Conservation (phyloP, 2,888 invertebrate species). For the Apamea epomidion region DNA sequence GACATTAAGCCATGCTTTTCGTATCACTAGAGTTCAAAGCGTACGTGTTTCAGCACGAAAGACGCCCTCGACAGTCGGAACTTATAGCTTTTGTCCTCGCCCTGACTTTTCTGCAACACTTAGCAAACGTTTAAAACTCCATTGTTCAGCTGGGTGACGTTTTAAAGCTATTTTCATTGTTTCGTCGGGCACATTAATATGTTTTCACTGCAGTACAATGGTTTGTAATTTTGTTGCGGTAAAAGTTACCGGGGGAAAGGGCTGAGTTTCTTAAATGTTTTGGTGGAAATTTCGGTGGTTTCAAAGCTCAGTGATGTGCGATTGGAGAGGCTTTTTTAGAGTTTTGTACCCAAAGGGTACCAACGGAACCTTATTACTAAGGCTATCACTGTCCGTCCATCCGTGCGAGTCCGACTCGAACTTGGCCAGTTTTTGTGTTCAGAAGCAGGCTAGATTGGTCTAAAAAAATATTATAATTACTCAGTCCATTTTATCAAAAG, state of each 20-base stretch:
- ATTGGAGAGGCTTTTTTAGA: neutral
- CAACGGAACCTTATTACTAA: too few species aligned
- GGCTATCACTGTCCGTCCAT: too few species aligned
- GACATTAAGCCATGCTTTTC: constrained; percentile 52
- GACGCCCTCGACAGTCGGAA: constrained; percentile 69
- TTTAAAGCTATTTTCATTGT: constrained; percentile 79
- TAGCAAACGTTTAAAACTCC: constrained; percentile 82
- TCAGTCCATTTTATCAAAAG: neutral
- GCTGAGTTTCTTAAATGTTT: constrained; percentile 13
- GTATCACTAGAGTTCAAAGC: constrained; percentile 62
- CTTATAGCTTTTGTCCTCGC: constrained; percentile 81
- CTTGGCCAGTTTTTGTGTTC: too few species aligned
- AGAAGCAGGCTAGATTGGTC: too few species aligned
- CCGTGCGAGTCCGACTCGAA: too few species aligned
- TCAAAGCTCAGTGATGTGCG: neutral
- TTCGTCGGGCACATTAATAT: constrained; percentile 69
- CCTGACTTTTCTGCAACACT: constrained; percentile 84
- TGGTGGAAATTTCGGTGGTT: constrained; percentile 3
- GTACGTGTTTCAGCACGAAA: constrained; percentile 68
- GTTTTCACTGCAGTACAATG: constrained; percentile 60
- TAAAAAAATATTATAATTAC: neutral
- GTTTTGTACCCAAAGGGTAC: too few species aligned
- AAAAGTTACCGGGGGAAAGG: constrained; percentile 27
- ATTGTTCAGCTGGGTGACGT: constrained; percentile 80
- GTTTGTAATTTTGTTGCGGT: constrained; percentile 55